Conservation (phyloP, 2,113 vertebrate genomes). For the Megaptera novaeangliae region DNA sequence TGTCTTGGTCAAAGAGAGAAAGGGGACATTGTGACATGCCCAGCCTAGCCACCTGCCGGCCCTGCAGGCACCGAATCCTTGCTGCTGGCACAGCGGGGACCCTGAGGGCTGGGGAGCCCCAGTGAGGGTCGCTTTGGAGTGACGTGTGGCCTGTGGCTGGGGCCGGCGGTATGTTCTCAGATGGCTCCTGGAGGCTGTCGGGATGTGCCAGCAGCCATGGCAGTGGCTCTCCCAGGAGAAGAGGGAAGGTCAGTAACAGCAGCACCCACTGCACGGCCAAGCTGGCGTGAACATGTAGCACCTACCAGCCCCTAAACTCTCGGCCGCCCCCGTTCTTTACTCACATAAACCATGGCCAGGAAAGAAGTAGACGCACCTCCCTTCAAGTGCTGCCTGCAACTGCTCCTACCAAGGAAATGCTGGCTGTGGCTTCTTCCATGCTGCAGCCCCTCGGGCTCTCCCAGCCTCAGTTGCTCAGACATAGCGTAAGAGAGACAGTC, state of each 20-base stretch:
- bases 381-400: neutral
- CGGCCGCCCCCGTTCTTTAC: accelerated
- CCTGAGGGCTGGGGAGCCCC: neutral
- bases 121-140: neutral
- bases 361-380: neutral
- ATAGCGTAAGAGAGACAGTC: too few species aligned
- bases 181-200: neutral
- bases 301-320: neutral
- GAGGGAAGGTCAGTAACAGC: neutral
- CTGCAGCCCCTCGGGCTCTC: neutral
- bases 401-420: too few species aligned
- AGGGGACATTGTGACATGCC: accelerated
- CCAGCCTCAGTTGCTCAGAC: neutral
- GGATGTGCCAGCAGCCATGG: neutral
- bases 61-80: neutral
- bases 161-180: accelerated
- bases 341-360: accelerated
- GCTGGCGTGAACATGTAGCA: accelerated
- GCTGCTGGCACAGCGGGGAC: accelerated
- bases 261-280: neutral
- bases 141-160: neutral
- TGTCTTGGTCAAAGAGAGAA: neutral
- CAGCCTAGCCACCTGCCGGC: neutral
- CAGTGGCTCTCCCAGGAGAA: neutral
- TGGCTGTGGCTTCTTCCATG: accelerated